Conservation (phyloP, 2,888 invertebrate genomes). For the Netelia inedita region DNA sequence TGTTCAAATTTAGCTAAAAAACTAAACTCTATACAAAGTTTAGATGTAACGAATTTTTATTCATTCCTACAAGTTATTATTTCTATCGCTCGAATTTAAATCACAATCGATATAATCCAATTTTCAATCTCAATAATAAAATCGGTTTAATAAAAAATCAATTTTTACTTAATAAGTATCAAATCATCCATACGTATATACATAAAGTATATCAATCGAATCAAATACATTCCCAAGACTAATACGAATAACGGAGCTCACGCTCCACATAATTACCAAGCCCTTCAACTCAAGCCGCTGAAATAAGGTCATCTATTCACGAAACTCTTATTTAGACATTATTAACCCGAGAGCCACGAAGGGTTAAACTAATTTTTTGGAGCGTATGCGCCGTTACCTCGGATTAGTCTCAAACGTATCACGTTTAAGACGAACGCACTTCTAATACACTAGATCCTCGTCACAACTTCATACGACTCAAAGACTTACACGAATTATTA, state of each 20-base stretch:
- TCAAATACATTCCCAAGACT: neutral
- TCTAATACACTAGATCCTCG: neutral
- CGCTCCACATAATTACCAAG: neutral
- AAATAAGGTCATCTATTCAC: constrained; percentile 9
- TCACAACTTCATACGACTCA: neutral
- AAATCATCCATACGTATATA: no score
- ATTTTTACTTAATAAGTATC: no score
- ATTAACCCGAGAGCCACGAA: neutral
- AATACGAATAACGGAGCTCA: neutral
- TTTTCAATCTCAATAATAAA: no score
- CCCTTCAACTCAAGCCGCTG: neutral
- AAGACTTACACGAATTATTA: neutral
- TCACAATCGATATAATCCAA: no score
- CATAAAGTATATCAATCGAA: neutral
- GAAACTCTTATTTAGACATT: neutral
- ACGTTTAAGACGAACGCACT: no score
- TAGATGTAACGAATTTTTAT: no score
- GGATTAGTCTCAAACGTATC: neutral
- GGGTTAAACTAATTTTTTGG: neutral
- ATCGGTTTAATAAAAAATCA: no score
- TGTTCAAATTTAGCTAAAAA: no score
- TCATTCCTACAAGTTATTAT: no score
- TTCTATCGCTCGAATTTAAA: no score
- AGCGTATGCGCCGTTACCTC: neutral
- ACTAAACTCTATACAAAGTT: no score